A percentile compares a stretch with the other conserved stretches of the same genome.
Conservation (phyloP, 1,140 invertebrate genomes). For the Elysia chlorotica region DNA sequence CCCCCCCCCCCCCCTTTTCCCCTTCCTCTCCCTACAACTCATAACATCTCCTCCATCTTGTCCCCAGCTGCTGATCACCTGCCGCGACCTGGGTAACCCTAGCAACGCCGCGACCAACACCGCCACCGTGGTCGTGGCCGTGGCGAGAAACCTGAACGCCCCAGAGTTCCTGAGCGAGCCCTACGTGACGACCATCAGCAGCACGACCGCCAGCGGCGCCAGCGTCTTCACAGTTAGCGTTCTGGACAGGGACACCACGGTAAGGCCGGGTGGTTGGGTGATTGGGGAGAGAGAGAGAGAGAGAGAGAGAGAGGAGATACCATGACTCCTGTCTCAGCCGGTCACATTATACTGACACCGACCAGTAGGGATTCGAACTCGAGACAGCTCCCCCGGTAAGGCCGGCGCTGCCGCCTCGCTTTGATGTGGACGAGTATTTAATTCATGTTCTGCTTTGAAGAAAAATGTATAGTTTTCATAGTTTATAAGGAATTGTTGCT, state of each 20-base stretch:
- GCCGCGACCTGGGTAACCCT: conserved; percentile 37
- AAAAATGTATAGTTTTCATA: too few relatives aligned
- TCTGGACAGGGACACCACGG: conserved; percentile 28
- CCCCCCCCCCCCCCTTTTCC: not conserved
- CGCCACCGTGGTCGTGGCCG: conserved; percentile 28
- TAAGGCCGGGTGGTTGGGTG: not conserved
- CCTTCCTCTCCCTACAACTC: not conserved
- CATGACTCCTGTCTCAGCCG: too few relatives aligned
- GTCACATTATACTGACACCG: too few relatives aligned
- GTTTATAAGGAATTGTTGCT: too few relatives aligned
- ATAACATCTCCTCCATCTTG: not conserved
- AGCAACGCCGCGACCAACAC: conserved; percentile 28
- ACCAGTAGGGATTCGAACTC: too few relatives aligned
- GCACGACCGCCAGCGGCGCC: conserved; percentile 15
- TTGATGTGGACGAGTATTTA: too few relatives aligned
- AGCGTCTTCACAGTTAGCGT: conserved; percentile 27
- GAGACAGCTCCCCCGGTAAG: too few relatives aligned
- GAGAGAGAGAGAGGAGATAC: too few relatives aligned
- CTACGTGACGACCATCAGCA: conserved; percentile 27
- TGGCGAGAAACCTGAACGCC: conserved; percentile 31
- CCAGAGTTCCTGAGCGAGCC: conserved; percentile 25
- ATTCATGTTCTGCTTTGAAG: too few relatives aligned
- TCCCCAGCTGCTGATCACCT: conserved; percentile 37
- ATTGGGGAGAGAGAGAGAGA: too few relatives aligned
- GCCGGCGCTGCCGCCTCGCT: too few relatives aligned